Evolutionary conservation across 2,888 invertebrate species (phyloP).

Genomic region (Tetragnatha montana): DNA sequence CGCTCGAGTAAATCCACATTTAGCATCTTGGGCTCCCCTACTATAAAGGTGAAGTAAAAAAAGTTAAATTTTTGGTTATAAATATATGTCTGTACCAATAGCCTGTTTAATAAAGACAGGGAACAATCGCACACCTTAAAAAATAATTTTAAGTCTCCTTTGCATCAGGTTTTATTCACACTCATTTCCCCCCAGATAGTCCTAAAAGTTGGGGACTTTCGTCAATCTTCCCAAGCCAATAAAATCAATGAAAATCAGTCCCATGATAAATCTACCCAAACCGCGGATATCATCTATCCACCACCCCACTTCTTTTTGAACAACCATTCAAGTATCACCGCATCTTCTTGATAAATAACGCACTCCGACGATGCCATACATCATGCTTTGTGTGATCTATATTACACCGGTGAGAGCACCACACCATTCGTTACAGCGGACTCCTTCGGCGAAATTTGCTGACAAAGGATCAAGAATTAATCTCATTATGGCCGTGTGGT

Average conservation of each 20-base stretch:
- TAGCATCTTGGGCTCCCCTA: no score
- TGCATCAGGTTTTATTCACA: no score
- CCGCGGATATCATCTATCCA: neutral
- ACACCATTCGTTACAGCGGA: conserved; percentile 34
- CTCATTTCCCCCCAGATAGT: no score
- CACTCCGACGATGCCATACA: conserved; percentile 28
- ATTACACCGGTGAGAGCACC: conserved; percentile 44
- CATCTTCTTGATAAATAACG: conserved; percentile 57
- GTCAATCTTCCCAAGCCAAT: neutral
- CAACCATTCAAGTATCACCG: conserved; percentile 29
- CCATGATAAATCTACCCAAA: conserved; percentile 4
- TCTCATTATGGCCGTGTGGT: conserved; percentile 49
- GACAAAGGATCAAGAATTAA: conserved; percentile 56
- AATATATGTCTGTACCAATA: no score
- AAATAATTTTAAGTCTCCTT: no score
- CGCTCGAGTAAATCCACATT: no score
- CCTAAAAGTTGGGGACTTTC: no score
- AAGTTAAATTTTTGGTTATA: no score
- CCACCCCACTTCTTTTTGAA: neutral
- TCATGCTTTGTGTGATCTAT: conserved; percentile 60
- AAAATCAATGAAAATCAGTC: conserved; percentile 10
- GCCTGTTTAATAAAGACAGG: no score
- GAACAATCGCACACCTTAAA: no score
- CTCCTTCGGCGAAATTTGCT: conserved; percentile 48
- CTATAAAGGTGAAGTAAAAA: no score